Base-by-base conservation (phyloP, 2,113 vertebrate species). In the Aythya baeri region DNA sequence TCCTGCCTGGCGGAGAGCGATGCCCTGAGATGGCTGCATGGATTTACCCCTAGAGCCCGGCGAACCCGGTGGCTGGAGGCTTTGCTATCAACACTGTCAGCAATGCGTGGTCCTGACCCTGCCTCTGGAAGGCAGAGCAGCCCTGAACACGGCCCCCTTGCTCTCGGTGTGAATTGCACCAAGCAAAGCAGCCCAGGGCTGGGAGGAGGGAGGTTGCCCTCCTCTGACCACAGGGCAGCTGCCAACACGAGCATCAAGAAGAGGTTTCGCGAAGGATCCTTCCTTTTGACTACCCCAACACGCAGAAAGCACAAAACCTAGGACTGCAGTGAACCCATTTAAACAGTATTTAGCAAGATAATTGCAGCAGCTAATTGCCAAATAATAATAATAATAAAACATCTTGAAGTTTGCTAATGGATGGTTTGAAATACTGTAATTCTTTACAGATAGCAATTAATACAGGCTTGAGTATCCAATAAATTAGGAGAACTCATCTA, bases 311-410 rank as follows among this genome's bases (percentile, higher is more conserved):
- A 59, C 62, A 70, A 89, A 88, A 62, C 34, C 25, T 9, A 46
- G 74, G 74, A 83, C 46, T 7, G 27, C 38, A 41, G 36, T 27
- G 59, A 94, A 29, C 67, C 80, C 91, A 79, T 80, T 86, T 67
- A 85, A 79, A 70, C 10, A 34, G 75, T 27, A 44, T 86, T 94
- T 75, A 92, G 83, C 17, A 52, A 91, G 93, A 94, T 96, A 97
- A 97, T 77, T 95, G 96, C 85, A 74, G 94, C 72, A 92, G 86
- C 89, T 96, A 95, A 97, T 95, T 96, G 89, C 93, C 89, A 91
- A 97, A 94, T 94, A 96, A 83, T 92, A 92, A 96, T 88, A 77
- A 79, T 78, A 94, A 94, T 94, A 96, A 95, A 97, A 78, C 92
- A 92, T 94, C 91, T 93, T 93, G 82, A 90, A 94, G 89, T 93